Evolutionary conservation across 2,113 vertebrate genomes (phyloP), one percentile per base, ranked within the genome.

Genomic region (Phalacrocorax brasilianus): DNA sequence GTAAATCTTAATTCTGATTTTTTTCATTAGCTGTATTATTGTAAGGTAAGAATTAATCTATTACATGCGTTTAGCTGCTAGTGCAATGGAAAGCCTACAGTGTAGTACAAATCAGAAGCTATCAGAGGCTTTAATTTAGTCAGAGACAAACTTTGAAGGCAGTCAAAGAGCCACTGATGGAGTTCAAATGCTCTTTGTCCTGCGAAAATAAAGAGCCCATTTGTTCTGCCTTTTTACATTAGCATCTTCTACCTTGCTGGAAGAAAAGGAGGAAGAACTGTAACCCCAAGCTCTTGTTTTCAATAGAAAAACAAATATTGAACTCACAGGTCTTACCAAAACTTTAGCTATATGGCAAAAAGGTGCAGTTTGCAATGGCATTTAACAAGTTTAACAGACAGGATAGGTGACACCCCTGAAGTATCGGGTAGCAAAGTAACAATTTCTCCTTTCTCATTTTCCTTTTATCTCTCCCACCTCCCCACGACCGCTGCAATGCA

Each of bases 131-230:
- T 93, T 95, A 92, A 91, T 97, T 94, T 94, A 93, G 93, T 88
- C 85, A 85, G 89, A 94, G 88, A 70, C 87, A 93, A 95, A 93
- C 91, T 93, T 85, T 88, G 94, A 96, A 95, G 89, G 93, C 89
- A 96, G 87, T 97, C 93, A 96, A 94, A 97, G 94, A 95, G 77
- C 73, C 66, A 84, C 84, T 95, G 96, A 96, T 91, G 78, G 80
- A 91, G 84, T 95, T 94, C 84, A 96, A 97, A 95, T 87, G 94
- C 84, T 95, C 88, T 93, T 96, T 96, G 92, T 97, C 89, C 86
- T 82, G 83, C 62, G 70, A 87, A 96, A 95, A 96, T 86, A 68
- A 93, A 96, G 68, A 97, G 62, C 76, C 80, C 4, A n/a, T 91
- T 97, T 95, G 76, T 94, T 93, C 84, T 95, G 89, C 77, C 82